phyloP scores from a whole-genome alignment of 2,888 invertebrate genomes.

The Sinelater perroti region DNA sequence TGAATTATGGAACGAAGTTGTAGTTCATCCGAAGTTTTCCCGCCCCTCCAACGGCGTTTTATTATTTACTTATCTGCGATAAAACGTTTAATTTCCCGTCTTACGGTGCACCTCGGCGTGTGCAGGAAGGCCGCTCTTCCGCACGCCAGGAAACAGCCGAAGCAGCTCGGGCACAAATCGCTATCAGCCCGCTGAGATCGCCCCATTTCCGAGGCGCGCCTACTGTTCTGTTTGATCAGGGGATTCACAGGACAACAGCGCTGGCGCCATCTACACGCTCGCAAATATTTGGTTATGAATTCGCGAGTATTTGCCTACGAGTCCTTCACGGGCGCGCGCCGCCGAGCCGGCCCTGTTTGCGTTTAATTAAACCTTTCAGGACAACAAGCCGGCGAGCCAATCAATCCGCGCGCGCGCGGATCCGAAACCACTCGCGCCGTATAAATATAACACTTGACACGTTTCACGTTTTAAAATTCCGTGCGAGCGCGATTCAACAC shows the following conservation, averaged over 20 bases:
- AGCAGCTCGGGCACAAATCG: slow-evolving; percentile 1
- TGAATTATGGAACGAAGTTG: too few relatives aligned
- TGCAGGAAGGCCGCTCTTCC: too few relatives aligned
- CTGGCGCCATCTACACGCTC: slow-evolving; percentile 10
- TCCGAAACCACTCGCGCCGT: slow-evolving; percentile 36
- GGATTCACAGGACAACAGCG: slow-evolving; percentile 17
- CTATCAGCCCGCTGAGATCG: slow-evolving; percentile 4
- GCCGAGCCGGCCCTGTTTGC: slow-evolving; percentile 19
- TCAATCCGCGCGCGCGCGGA: too few relatives aligned
- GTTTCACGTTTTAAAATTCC: slow-evolving; percentile 48
- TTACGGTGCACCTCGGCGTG: too few relatives aligned
- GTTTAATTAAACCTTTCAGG: slow-evolving; percentile 29
- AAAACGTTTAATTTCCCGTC: too few relatives aligned
- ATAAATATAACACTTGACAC: slow-evolving; percentile 39
- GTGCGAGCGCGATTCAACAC: slow-evolving; percentile 49
- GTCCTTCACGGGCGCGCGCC: slow-evolving; percentile 12
- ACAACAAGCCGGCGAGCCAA: slow-evolving; percentile 5
- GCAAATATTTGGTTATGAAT: slow-evolving; percentile 25
- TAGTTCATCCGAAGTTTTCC: too few relatives aligned
- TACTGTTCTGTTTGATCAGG: slow-evolving; percentile 9
- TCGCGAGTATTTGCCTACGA: slow-evolving; percentile 22
- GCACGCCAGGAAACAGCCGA: too few relatives aligned
- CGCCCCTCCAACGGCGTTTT: too few relatives aligned
- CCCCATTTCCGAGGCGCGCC: not conserved
- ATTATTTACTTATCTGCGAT: too few relatives aligned